Conservation (phyloP, 2,888 invertebrate genomes). For the Campaea margaritaria region DNA sequence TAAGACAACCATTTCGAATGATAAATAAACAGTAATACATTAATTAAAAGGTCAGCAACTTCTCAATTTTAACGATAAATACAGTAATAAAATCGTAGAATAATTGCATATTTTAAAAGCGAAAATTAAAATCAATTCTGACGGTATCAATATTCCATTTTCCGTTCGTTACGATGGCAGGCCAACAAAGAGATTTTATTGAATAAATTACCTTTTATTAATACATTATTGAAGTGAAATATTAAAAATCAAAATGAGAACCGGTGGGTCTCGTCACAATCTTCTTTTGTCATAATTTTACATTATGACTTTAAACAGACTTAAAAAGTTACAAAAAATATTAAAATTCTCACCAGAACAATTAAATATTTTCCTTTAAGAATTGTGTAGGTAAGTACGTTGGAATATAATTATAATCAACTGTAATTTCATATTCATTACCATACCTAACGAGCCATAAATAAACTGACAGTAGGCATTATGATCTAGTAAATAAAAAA, state of each 20-base stretch:
- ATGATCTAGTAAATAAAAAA: too few species aligned
- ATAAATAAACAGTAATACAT: background rate
- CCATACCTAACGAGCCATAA: too few species aligned
- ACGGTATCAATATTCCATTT: conserved; percentile 76
- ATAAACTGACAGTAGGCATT: too few species aligned
- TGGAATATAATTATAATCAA: too few species aligned
- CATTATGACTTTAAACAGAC: too few species aligned
- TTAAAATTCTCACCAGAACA: too few species aligned
- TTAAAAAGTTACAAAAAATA: too few species aligned
- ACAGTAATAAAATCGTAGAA: conserved; percentile 26
- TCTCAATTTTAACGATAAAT: conserved; percentile 27
- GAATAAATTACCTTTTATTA: conserved; percentile 79
- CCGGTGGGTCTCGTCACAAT: background rate
- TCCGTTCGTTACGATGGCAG: conserved; percentile 59
- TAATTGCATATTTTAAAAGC: conserved; percentile 45
- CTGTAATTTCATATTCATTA: too few species aligned
- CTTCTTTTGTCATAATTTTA: background rate
- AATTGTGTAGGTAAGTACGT: too few species aligned
- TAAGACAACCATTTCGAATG: too few species aligned
- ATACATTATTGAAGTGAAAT: conserved; percentile 47
- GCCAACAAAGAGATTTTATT: conserved; percentile 77
- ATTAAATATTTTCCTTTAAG: too few species aligned
- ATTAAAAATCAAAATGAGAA: conserved; percentile 28
- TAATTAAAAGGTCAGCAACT: background rate
- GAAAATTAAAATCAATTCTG: conserved; percentile 69